These are phyloP conservation scores for Chrysochloris asiatica DNA, from an alignment of 2,113 vertebrate genomes.

Conservation along the genomic window DNA sequence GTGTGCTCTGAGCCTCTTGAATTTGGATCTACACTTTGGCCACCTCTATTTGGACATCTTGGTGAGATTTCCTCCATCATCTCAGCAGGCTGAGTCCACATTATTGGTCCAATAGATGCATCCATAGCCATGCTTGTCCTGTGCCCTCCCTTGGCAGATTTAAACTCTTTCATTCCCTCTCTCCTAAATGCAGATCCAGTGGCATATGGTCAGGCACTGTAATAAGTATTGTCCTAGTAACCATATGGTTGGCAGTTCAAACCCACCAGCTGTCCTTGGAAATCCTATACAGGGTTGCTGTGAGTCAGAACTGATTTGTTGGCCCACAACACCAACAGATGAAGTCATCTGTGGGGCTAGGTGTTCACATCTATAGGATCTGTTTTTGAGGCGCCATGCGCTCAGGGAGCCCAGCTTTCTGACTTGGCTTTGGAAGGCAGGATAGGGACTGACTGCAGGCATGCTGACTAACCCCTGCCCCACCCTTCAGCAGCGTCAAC, in stretches of 20 bases:
- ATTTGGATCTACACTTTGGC: conserved; percentile 22
- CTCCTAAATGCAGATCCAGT: neutral
- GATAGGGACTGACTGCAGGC: neutral
- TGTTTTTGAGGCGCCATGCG: neutral
- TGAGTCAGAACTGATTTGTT: too few relatives aligned
- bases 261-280: too few relatives aligned
- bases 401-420: neutral
- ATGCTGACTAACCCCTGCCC: neutral
- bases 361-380: neutral
- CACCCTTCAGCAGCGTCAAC: neutral
- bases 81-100: neutral
- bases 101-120: neutral
- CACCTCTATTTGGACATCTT: conserved; percentile 16
- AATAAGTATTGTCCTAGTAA: too few relatives aligned
- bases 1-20: neutral
- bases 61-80: conserved; percentile 32
- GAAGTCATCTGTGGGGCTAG: neutral
- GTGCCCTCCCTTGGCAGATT: neutral
- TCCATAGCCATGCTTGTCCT: neutral
- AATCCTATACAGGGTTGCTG: too few relatives aligned
- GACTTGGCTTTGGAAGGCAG: neutral
- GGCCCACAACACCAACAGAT: too few relatives aligned
- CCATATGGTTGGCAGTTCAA: too few relatives aligned
- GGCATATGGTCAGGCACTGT: neutral
- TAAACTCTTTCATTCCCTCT: neutral